Evolutionary conservation across 1,140 invertebrate species (phyloP).

Genomic region (Drosophila jambulina): DNA sequence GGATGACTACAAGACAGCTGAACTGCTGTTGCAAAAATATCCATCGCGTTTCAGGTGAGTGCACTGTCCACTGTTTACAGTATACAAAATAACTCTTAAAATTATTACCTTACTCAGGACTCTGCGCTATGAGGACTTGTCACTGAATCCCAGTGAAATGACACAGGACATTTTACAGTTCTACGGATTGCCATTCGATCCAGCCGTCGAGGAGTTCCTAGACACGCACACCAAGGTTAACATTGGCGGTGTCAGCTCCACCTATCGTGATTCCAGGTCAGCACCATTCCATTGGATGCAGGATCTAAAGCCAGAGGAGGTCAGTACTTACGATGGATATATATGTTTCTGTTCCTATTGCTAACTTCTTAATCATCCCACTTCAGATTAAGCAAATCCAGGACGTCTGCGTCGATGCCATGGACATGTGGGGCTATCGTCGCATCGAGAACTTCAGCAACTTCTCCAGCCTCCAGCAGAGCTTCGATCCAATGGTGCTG

Average conservation of each 20-base stretch:
- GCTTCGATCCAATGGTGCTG: constrained; percentile 81
- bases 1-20: constrained; percentile 91
- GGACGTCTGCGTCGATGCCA: constrained; percentile 89
- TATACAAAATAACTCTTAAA: not conserved
- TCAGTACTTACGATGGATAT: constrained; percentile 59
- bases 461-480: constrained; percentile 74
- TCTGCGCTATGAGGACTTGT: constrained; percentile 94
- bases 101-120: constrained; percentile 86
- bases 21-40: constrained; percentile 88
- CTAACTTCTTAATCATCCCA: not conserved
- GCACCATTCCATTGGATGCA: constrained; percentile 94
- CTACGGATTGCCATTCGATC: constrained; percentile 90
- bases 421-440: constrained; percentile 93
- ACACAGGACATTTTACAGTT: constrained; percentile 91
- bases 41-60: constrained; percentile 90
- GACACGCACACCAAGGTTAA: constrained; percentile 92
- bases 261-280: constrained; percentile 92
- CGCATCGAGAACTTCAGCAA: constrained; percentile 85
- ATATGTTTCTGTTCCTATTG: not conserved
- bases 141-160: constrained; percentile 90
- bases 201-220: constrained; percentile 90
- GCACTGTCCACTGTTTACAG: not conserved
- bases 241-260: constrained; percentile 92
- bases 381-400: constrained; percentile 86
- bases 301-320: constrained; percentile 90